phyloP scores from a whole-genome alignment of 2,888 invertebrate species.

The Lysandra bellargus region DNA sequence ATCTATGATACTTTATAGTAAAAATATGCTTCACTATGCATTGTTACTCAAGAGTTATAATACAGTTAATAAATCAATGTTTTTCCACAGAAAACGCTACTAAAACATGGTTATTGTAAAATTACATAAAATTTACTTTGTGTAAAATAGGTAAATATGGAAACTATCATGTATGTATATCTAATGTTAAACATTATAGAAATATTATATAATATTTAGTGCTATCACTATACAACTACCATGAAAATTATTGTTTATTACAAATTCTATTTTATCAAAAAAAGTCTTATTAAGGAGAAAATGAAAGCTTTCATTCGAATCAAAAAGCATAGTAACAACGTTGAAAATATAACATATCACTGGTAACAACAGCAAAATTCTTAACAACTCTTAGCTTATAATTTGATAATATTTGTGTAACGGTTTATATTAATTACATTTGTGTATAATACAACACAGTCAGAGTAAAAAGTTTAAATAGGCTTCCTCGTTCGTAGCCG shows the following conservation, averaged over 20 bases:
- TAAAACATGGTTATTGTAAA: no score
- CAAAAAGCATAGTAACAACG: not conserved
- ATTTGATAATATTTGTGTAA: not conserved
- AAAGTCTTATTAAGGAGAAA: no score
- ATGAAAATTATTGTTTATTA: no score
- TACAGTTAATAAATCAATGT: not conserved
- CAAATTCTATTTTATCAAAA: no score
- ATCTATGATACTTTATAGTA: not conserved
- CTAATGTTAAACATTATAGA: no score
- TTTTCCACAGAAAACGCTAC: not conserved
- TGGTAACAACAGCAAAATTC: not conserved
- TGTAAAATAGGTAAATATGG: no score
- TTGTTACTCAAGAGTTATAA: not conserved
- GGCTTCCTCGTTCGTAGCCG: slow-evolving; percentile 26
- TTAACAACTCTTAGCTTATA: not conserved
- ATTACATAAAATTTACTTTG: no score
- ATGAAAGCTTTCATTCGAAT: not conserved
- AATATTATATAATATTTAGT: no score
- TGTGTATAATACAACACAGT: not conserved
- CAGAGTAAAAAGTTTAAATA: slow-evolving; percentile 20
- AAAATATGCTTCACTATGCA: not conserved
- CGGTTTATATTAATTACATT: slow-evolving; percentile 18
- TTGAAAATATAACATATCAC: no score
- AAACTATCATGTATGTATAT: no score
- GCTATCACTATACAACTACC: no score